Evolutionary conservation across 2,113 vertebrate species (phyloP).

Genomic region (Condylura cristata): DNA sequence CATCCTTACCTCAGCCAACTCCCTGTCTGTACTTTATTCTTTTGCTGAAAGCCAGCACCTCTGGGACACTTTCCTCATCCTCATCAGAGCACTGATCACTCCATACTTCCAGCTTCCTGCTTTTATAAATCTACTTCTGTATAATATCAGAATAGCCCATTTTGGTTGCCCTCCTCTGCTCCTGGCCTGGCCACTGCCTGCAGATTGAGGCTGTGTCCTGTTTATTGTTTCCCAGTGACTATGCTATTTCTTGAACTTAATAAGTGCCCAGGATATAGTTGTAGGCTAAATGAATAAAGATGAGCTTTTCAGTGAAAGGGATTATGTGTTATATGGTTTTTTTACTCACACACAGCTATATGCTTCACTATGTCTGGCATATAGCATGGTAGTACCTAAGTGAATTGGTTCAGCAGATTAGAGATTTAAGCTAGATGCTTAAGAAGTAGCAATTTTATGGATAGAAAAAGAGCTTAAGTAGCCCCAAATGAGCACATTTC

Average conservation of each 20-base stretch:
- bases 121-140: not conserved
- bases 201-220: not conserved
- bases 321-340: not conserved
- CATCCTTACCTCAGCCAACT: not conserved
- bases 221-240: not conserved
- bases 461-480: conserved; percentile 47
- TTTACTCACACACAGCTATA: not conserved
- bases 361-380: not conserved
- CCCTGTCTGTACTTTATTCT: not conserved
- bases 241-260: not conserved
- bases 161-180: not conserved
- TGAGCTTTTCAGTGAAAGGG: conserved; percentile 27
- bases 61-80: not conserved
- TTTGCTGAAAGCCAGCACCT: not conserved
- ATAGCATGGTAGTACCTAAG: conserved; percentile 31
- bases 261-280: not conserved
- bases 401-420: conserved; percentile 47
- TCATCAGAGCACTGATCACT: not conserved
- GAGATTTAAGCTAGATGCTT: conserved; percentile 27
- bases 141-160: not conserved
- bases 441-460: conserved; percentile 45
- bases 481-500: conserved; percentile 42
- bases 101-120: not conserved
- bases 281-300: not conserved
- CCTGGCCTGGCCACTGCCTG: not conserved